phyloP scores from a whole-genome alignment of 2,113 vertebrate species.

The Phrynosoma platyrhinos region DNA sequence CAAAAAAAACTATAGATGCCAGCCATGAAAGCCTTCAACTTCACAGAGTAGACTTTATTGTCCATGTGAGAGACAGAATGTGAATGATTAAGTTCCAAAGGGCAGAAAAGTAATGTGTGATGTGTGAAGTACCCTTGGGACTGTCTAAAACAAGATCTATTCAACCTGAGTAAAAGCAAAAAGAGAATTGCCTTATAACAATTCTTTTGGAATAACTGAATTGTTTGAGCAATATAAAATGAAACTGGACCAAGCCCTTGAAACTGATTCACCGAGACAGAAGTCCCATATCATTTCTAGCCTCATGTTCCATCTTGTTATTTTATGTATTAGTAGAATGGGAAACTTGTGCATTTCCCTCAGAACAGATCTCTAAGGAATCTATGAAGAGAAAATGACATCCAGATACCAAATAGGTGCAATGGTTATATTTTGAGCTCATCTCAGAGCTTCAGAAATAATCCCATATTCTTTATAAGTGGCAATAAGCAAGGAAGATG shows the following conservation, averaged over 20 bases:
- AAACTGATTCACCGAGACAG: conserved; percentile 41
- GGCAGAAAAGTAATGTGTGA: neutral
- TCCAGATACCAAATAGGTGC: conserved; percentile 57
- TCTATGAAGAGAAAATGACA: conserved; percentile 64
- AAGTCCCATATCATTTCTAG: conserved; percentile 47
- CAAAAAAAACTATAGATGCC: too few relatives aligned
- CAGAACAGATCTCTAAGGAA: conserved; percentile 55
- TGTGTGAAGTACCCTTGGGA: neutral
- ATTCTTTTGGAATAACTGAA: conserved; percentile 1
- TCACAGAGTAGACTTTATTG: too few relatives aligned
- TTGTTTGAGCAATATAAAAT: conserved; percentile 27
- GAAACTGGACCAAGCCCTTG: conserved; percentile 43
- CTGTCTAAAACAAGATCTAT: neutral
- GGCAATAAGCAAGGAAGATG: conserved; percentile 56
- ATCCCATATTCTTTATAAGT: conserved; percentile 69
- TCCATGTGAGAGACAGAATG: neutral
- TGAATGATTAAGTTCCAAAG: neutral
- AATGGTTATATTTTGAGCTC: conserved; percentile 63
- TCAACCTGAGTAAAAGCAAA: neutral
- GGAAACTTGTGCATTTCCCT: conserved; percentile 62
- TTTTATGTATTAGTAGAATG: conserved; percentile 49
- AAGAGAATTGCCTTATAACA: conserved; percentile 11
- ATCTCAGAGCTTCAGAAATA: conserved; percentile 57
- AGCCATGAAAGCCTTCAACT: too few relatives aligned
- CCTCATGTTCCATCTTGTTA: conserved; percentile 30